Evolutionary conservation across 2,888 invertebrate genomes (phyloP).

Genomic region (Mycalesis mineus): DNA sequence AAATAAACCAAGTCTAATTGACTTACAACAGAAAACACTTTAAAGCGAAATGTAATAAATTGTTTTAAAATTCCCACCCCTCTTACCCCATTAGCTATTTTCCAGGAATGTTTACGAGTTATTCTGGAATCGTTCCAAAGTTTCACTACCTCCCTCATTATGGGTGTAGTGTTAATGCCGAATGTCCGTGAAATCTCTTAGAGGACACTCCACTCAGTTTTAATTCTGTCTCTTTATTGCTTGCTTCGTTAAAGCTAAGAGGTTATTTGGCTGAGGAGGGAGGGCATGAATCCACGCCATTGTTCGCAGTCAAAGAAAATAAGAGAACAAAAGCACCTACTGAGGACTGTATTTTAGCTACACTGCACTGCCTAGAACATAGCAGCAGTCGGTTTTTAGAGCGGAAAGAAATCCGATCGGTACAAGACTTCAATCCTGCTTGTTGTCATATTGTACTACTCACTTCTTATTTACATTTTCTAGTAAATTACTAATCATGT

Average conservation of each 20-base stretch:
- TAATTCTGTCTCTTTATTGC: conserved; percentile 58
- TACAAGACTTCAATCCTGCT: too few species aligned
- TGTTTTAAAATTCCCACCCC: conserved; percentile 18
- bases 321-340: conserved; percentile 9
- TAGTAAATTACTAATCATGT: too few species aligned
- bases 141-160: conserved; percentile 69
- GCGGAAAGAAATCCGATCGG: too few species aligned
- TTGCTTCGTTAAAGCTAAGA: conserved; percentile 67
- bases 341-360: neutral
- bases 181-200: conserved; percentile 69
- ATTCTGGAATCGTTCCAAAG: conserved; percentile 66
- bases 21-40: conserved; percentile 15
- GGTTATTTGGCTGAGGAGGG: conserved; percentile 61
- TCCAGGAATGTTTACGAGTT: conserved; percentile 54
- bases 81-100: conserved; percentile 26
- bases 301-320: conserved; percentile 8
- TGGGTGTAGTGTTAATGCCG: conserved; percentile 62
- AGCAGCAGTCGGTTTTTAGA: too few species aligned
- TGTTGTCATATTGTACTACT: too few species aligned
- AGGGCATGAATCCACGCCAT: conserved; percentile 32
- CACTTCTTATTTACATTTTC: too few species aligned
- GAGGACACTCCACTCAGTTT: conserved; percentile 59
- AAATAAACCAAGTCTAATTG: conserved; percentile 11
- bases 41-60: conserved; percentile 11
- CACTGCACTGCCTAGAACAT: too few species aligned